Evolutionary conservation across 2,888 invertebrate species (phyloP), one percentile per base, ranked within the genome.

Genomic region (Abrostola triplasia): DNA sequence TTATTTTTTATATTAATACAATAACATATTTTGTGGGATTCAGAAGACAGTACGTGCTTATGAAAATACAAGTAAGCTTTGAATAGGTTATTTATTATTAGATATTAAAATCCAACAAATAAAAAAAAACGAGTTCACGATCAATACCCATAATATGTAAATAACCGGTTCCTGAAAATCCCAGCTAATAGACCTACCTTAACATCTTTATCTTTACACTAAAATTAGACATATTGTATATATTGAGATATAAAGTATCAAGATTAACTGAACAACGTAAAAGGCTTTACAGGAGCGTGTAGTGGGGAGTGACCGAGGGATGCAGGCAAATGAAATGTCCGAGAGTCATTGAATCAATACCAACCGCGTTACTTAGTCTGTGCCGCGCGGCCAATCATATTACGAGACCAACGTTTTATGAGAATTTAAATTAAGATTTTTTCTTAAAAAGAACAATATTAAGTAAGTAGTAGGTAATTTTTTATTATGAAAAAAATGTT

Each of bases 301-400:
- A 73, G 62, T 62, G 70, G 64, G 57, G 63, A 65, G 60, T 70
- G 67, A 67, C 61, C 68, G 76, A 81, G 77, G 71, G 80, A 69
- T 70, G 76, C 69, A 81, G 62, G 77, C 81, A 81, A 82, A 85
- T 86, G 82, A 81, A 86, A 86, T 81, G 83, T 80, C 80, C 82
- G 76, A 78, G 71, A 80, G 77, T 80, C 76, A 78, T 73, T 72
- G 74, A 79, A 81, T 81, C 81, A 81, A 79, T 80, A 70, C 59
- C 48, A 56, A 67, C 56, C 69, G 52, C 67, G 71, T 59, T 66
- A 52, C 59, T 65, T 41, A 49, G 49, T 44, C 57, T 56, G 61
- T 44, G 40, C 58, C 36, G 54, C 57, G 53, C 49, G 53, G 61
- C 36, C 24, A 52, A 7, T 38, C 42, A 51, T 37, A 51, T 49